Evolutionary conservation across 2,888 invertebrate genomes (phyloP), one percentile per base, ranked within the genome.

Genomic region (Priocnemis perturbator): DNA sequence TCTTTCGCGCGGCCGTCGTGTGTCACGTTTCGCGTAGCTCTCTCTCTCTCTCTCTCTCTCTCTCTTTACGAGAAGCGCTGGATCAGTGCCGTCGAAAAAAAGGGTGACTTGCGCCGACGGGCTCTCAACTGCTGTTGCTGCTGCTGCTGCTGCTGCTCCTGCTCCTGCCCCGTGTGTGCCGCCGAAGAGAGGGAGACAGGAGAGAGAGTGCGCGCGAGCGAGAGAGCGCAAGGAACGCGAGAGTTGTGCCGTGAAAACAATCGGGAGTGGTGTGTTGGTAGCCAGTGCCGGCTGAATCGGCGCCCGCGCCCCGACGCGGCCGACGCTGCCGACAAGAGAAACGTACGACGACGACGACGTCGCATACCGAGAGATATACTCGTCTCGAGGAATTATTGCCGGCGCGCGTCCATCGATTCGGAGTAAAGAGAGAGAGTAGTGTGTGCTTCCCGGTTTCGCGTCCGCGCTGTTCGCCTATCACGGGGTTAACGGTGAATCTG

Each of bases 121-220:
- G 11, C 37, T 30, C 44, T 20, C 64, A 48, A 17, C 37, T 37
- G 14, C 37, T 11, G 37, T 9, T 37, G 37, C 14, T 37, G 37
- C 14, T 37, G 30, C n/a, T 30, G 26, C 26, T 56, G n/a, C 5
- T 56, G 20, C 55, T 55, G 17, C 90, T 26, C 90, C 89, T 90
- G 88, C 85, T 89, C 89, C 89, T 48, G 48, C 9, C 90, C 90
- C 90, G 90, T 88, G 90, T 91, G 50, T 19, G 50, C 50, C 50
- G 50, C 5, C n/a, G 50, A 50, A 17, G 50, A 19, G 17, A 50
- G 17, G 50, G 50, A 50, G n/a, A n/a, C 5, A 50, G 50, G 19
- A 19, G 19, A 50, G 50, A 50, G 50, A 19, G 50, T 17, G 50
- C n/a, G 50, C 50, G 50, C 50, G 50, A 50, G 50, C n/a, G 50